phyloP scores from a whole-genome alignment of 1,140 invertebrate species.

The Apis dorsata region DNA sequence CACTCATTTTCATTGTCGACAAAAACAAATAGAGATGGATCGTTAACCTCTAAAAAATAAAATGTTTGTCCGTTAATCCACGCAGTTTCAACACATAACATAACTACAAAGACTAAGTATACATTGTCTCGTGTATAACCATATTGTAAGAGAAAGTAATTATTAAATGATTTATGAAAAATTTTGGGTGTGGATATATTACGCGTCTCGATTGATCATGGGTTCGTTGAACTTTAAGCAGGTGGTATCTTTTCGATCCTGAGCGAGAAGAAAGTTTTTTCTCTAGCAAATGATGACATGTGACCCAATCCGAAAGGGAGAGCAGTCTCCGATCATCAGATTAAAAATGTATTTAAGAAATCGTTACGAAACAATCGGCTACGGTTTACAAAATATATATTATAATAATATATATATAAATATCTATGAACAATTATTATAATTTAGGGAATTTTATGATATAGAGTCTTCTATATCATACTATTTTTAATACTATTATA shows the following conservation, averaged over 20 bases:
- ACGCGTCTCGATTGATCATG: neutral
- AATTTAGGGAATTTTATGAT: too few species aligned
- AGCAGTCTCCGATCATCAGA: conserved; percentile 26
- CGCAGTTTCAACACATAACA: neutral
- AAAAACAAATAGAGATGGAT: neutral
- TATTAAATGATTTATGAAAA: conserved; percentile 55
- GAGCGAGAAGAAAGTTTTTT: conserved; percentile 56
- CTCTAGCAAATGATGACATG: conserved; percentile 3
- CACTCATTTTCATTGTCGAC: neutral
- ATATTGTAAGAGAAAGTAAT: conserved; percentile 61
- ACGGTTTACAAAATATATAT: too few species aligned
- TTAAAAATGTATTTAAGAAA: neutral
- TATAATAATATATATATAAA: too few species aligned
- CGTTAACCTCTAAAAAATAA: neutral
- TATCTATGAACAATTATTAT: too few species aligned
- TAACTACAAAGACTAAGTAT: neutral
- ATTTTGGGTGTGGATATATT: conserved; percentile 57
- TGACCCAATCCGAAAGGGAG: conserved; percentile 44
- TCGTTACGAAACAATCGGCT: conserved; percentile 6
- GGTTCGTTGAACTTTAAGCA: conserved; percentile 61
- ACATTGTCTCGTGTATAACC: neutral
- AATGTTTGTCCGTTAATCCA: neutral
- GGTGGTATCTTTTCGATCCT: conserved; percentile 61
- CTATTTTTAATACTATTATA: too few species aligned
- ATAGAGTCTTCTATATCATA: too few species aligned